These are phyloP conservation scores for Lysandra bellargus DNA, from an alignment of 2,888 invertebrate species.

Conservation along the genomic window DNA sequence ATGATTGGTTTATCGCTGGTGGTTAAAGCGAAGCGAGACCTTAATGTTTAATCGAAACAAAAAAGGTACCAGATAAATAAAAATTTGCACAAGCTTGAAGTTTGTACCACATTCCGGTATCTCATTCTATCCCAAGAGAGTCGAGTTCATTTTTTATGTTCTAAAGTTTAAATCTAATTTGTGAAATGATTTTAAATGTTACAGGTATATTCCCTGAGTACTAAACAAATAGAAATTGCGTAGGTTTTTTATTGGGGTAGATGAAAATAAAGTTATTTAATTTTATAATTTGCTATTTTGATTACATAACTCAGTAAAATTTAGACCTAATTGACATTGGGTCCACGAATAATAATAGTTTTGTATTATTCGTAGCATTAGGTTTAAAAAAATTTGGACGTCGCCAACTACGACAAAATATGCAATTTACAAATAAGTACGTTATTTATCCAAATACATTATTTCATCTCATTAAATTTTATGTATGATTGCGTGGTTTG, in stretches of 20 bases:
- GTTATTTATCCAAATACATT: no score
- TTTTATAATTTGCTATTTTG: neutral
- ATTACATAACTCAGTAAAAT: no score
- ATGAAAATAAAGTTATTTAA: neutral
- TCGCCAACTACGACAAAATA: no score
- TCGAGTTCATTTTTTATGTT: neutral
- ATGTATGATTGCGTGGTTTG: neutral
- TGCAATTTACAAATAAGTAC: no score
- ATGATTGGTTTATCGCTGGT: neutral
- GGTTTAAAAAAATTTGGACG: no score
- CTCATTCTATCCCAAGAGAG: neutral
- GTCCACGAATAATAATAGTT: no score
- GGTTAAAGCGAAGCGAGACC: neutral
- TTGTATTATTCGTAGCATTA: no score
- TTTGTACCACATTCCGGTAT: neutral
- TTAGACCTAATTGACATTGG: no score
- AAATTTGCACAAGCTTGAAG: neutral
- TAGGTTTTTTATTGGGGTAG: neutral
- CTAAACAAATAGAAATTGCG: neutral
- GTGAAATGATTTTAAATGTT: neutral
- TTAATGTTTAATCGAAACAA: neutral
- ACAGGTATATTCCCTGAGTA: neutral
- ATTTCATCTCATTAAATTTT: no score
- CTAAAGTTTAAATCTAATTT: constrained; percentile 6
- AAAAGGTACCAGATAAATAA: neutral